phyloP scores from a whole-genome alignment of 2,797 vertebrate genomes.

The Aselliscus stoliczkanus region DNA sequence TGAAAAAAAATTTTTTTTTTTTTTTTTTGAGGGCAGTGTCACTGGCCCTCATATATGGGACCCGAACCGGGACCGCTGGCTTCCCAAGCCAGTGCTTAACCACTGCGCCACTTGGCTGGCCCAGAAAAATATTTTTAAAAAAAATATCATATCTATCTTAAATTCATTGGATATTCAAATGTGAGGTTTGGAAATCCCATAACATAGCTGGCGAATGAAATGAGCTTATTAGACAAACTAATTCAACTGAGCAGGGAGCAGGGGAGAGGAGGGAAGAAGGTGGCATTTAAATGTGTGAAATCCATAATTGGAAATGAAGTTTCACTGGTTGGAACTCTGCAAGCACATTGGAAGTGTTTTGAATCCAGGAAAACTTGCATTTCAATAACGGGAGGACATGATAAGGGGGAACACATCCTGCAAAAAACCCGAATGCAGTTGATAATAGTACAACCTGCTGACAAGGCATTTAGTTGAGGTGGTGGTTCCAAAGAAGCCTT shows the following conservation, averaged over 20 bases:
- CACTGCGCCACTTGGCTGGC: too few relatives aligned
- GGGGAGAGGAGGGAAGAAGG: neutral
- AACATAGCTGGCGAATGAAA: neutral
- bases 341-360: neutral
- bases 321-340: neutral
- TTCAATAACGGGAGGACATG: neutral
- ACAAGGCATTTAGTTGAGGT: neutral
- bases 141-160: slow-evolving; percentile 16
- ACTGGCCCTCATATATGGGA: too few relatives aligned
- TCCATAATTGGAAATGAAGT: neutral
- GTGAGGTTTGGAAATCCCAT: neutral
- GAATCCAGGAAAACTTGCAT: neutral
- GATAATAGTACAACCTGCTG: neutral
- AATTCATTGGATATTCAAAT: slow-evolving; percentile 19
- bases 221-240: neutral
- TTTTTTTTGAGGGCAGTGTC: too few relatives aligned
- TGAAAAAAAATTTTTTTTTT: slow-evolving; percentile 22
- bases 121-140: too few relatives aligned
- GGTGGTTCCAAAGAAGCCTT: neutral
- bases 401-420: neutral
- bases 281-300: neutral
- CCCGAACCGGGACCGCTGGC: too few relatives aligned
- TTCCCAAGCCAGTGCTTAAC: too few relatives aligned
- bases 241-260: neutral
- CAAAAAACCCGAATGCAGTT: neutral